Evolutionary conservation across 2,888 invertebrate species (phyloP), one percentile per base, ranked within the genome.

Genomic region (Plebejus argus): DNA sequence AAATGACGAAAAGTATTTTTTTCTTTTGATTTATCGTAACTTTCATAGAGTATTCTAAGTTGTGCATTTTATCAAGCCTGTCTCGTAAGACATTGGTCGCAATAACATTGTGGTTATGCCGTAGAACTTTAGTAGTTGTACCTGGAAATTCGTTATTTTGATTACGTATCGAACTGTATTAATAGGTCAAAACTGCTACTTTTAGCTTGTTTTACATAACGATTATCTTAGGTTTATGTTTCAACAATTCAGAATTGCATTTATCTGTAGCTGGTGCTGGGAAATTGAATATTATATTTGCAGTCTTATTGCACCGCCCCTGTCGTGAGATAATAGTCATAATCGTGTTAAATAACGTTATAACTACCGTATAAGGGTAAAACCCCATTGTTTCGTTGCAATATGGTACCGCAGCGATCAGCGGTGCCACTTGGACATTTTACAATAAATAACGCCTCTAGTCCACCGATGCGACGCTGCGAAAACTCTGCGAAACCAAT

Each of bases 231-330:
- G 28, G 15, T 66, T 66, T 33, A 6, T 66, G 66, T 66, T 66
- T 66, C 66, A 76, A 56, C 58, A 76, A 76, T 49, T 71, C 66
- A 39, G 70, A 78, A 78, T 78, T 58, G 49, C 66, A 76, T 58
- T 72, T 56, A 76, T 61, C 61, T 61, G 12, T 77, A 79, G 28
- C 71, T 23, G 77, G 72, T 75, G 72, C 61, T 70, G 70, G 76
- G 61, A 70, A 81, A 80, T 81, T 81, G 78, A 80, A 75, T 80
- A 79, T 74, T 80, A 79, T 74, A 79, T 78, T 71, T 79, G 81
- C 82, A 79, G 80, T 78, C 76, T 78, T 83, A 80, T 79, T 81
- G 83, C 80, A 79, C 85, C 87, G 85, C 87, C 87, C 84, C 84
- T 84, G 83, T 83, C 81, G 81, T 81, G 82, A 78, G 76, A 77